phyloP scores from a whole-genome alignment of 2,888 invertebrate species.

The Cantharis lateralis region DNA sequence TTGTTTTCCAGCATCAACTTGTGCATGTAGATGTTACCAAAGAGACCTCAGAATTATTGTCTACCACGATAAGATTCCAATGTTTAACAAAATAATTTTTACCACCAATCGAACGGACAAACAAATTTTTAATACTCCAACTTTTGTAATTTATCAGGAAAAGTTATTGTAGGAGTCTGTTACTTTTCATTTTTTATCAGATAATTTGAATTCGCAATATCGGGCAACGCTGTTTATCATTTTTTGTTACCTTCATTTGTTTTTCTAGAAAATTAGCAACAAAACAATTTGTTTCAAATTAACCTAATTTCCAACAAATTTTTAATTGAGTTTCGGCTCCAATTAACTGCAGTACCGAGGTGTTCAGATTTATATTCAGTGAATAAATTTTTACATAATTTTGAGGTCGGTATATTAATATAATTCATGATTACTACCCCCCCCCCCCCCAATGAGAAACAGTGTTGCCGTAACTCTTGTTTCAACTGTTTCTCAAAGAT shows the following conservation, averaged over 20 bases:
- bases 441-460: no score
- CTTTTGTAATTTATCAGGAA: not conserved
- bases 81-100: conserved; percentile 4
- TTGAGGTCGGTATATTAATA: not conserved
- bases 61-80: conserved; percentile 23
- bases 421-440: no score
- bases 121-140: not conserved
- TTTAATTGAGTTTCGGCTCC: not conserved
- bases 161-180: not conserved
- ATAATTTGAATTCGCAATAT: not conserved
- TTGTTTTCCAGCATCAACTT: conserved; percentile 20
- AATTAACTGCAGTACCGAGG: not conserved
- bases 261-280: not conserved
- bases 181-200: not conserved
- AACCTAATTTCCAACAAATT: not conserved
- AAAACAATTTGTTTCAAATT: not conserved
- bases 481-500: no score
- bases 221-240: not conserved
- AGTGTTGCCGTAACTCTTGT: no score
- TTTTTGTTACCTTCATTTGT: not conserved
- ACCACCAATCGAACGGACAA: no score
- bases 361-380: not conserved
- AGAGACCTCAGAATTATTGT: conserved; percentile 34
- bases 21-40: conserved; percentile 35
- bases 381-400: not conserved